These are phyloP conservation scores for Aleiodes sp. DNA, from an alignment of 1,140 invertebrate species.

Conservation along the genomic window DNA sequence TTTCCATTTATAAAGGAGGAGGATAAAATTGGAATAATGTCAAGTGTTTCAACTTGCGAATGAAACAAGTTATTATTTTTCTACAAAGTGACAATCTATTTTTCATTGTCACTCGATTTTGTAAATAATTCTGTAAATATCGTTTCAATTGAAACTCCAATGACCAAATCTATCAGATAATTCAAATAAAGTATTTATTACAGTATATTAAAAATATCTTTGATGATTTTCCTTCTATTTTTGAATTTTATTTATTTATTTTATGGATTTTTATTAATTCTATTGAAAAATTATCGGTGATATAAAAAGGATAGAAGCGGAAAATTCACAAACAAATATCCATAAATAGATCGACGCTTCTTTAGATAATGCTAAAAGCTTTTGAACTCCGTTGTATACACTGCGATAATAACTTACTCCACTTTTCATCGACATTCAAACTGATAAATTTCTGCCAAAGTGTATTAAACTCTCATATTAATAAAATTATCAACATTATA, in stretches of 20 bases:
- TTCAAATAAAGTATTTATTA: slow-evolving; percentile 15
- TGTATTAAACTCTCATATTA: background rate
- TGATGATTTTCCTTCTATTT: background rate
- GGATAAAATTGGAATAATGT: background rate
- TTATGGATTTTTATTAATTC: background rate
- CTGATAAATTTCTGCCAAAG: background rate
- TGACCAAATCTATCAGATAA: background rate
- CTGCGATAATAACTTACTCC: background rate
- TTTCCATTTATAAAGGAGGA: background rate
- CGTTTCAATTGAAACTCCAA: background rate
- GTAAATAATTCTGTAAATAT: slow-evolving; percentile 12
- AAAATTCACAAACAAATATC: slow-evolving; percentile 7
- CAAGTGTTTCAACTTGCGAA: background rate
- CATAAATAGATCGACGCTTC: background rate
- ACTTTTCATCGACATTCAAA: background rate
- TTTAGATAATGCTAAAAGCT: slow-evolving; percentile 14
- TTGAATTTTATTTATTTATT: background rate
- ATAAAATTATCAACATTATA: background rate
- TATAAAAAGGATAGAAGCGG: background rate
- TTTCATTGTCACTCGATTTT: background rate
- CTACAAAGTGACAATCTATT: slow-evolving; percentile 7
- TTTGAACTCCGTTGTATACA: slow-evolving; percentile 3
- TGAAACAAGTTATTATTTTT: slow-evolving; percentile 11
- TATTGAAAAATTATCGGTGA: background rate
- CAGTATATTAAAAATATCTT: background rate